phyloP scores from a whole-genome alignment of 2,888 invertebrate genomes.

The Drosophila infuscata region DNA sequence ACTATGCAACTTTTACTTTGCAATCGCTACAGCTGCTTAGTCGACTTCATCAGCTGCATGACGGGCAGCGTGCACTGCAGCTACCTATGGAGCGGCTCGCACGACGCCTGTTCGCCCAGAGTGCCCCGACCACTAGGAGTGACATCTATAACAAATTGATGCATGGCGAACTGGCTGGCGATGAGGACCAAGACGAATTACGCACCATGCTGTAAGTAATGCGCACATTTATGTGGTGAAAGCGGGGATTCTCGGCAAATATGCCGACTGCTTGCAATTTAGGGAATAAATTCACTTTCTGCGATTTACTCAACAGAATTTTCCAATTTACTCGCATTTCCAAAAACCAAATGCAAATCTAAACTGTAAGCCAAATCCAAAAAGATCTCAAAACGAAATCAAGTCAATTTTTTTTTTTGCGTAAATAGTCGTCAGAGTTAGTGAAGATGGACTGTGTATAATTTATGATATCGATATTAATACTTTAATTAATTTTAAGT shows the following conservation, averaged over 20 bases:
- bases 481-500: not conserved
- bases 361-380: conserved; percentile 10
- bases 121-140: conserved; percentile 50
- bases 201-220: conserved; percentile 74
- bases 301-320: not conserved
- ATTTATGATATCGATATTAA: not conserved
- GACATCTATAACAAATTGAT: conserved; percentile 67
- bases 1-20: conserved; percentile 25
- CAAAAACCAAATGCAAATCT: conserved; percentile 3
- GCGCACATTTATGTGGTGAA: conserved; percentile 35
- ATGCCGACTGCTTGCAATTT: conserved; percentile 7
- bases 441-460: not conserved
- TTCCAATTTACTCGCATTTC: conserved; percentile 3
- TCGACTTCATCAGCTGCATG: conserved; percentile 70
- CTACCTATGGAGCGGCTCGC: conserved; percentile 79
- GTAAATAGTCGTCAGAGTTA: not conserved
- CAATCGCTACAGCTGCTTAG: conserved; percentile 72
- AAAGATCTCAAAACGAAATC: not conserved
- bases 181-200: conserved; percentile 59
- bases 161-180: conserved; percentile 62
- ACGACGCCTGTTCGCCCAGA: conserved; percentile 58
- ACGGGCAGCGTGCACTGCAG: conserved; percentile 65
- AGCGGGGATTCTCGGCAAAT: conserved; percentile 24
- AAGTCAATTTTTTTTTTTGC: not conserved
- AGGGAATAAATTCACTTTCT: not conserved